Base-by-base conservation (phyloP, 2,797 vertebrate species). In the Streptopelia turtur region DNA sequence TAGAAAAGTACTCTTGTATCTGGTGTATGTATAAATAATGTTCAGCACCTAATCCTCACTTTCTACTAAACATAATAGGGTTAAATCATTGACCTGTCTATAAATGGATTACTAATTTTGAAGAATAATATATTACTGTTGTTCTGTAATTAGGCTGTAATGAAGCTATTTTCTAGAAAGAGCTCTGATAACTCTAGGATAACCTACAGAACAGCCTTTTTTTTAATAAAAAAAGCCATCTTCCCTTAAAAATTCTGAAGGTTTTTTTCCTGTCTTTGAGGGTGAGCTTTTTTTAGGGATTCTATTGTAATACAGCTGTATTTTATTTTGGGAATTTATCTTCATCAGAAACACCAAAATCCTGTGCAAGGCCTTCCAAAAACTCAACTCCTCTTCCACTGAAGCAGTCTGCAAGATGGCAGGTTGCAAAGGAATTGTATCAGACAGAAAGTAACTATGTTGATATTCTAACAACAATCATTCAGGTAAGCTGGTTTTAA, bases 371-470 rank as follows among this genome's bases (percentile, higher is more conserved):
- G 91, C 98, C 98, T 41, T 98, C 98, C 41, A 99, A 98, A 98
- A 99, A 98, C 96, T 99, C 98, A 6, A 98, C 99, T 81, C 98
- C 98, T 5, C 96, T 98, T 77, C 97, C 98, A 61, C 87, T 98
- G 83, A 99, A 99, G 98, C 99, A 99, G 97, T 99, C 99, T 41
- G 99, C 99, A 52, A 98, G 99, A 84, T 99, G 99, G 99, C 99
- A 99, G 96, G 99, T 99, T 96, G 99, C 99, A 92, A 99, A 99
- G 97, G 99, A 99, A 94, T 98, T 99, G 61, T 99, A 99, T 98
- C 99, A 99, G 97, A 99, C 99, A 4, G 99, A 99, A 97, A 99
- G 99, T 97, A 99, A 99, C 98, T 99, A 99, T 3, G 99, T 99
- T 80, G 99, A 99, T 97, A 99, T 99, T 97, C 97, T 99, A 86